Conservation (phyloP, 1,140 invertebrate genomes). For the Ladona fulva region DNA sequence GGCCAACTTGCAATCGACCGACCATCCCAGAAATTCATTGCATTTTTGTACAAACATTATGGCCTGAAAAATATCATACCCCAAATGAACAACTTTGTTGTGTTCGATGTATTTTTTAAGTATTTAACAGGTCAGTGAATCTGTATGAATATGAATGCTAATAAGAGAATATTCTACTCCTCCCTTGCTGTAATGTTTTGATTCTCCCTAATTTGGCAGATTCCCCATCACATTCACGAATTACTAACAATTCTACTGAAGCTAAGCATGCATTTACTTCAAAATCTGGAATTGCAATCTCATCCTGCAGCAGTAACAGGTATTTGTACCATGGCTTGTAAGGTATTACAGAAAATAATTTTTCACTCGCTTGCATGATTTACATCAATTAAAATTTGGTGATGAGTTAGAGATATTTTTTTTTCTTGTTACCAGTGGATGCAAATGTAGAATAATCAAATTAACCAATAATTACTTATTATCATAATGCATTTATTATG, state of each 20-base stretch:
- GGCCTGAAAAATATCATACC: slow-evolving; percentile 56
- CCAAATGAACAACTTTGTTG: slow-evolving; percentile 82
- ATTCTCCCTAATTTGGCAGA: background rate
- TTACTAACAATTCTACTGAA: background rate
- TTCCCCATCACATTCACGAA: background rate
- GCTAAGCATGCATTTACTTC: background rate
- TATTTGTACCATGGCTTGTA: background rate
- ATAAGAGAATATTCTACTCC: background rate
- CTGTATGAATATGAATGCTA: background rate
- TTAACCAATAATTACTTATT: too few relatives aligned
- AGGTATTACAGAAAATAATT: too few relatives aligned
- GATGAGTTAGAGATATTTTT: too few relatives aligned
- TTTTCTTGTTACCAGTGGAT: too few relatives aligned
- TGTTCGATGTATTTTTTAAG: slow-evolving; percentile 73
- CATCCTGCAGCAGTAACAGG: background rate
- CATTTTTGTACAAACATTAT: slow-evolving; percentile 79
- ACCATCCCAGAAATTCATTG: slow-evolving; percentile 77
- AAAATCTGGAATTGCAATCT: background rate
- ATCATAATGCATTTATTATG: too few relatives aligned
- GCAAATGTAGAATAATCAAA: too few relatives aligned
- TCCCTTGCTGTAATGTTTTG: background rate
- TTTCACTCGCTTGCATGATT: too few relatives aligned
- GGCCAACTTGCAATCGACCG: slow-evolving; percentile 77
- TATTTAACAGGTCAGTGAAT: background rate
- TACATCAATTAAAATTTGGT: too few relatives aligned